phyloP scores from a whole-genome alignment of 92 coral and sea anemone species.

The Paragorgia papillata region DNA sequence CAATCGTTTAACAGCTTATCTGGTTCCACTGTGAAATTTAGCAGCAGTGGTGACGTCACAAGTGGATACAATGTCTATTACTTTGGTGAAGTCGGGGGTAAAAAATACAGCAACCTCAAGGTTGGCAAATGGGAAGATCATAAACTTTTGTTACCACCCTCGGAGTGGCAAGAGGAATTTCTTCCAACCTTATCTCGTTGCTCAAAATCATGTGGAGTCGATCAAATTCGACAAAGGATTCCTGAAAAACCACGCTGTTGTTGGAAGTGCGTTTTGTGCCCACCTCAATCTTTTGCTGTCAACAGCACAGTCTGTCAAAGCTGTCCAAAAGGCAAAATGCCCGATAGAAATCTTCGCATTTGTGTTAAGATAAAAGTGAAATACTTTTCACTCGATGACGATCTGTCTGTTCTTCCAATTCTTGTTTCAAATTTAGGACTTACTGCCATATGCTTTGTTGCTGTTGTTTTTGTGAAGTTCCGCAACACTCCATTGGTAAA shows the following conservation, averaged over 20 bases:
- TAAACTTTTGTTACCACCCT: constrained; percentile 7
- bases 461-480: not conserved
- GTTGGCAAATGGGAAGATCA: constrained; percentile 47
- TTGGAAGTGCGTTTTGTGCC: constrained; percentile 11
- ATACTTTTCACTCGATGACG: constrained; percentile 29
- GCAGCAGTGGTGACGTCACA: constrained; percentile 37
- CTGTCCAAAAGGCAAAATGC: constrained; percentile 62
- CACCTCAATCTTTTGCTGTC: not conserved
- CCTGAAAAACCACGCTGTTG: constrained; percentile 2
- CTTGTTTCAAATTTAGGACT: constrained; percentile 59
- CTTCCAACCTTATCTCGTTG: not conserved
- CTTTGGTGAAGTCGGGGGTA: constrained; percentile 1
- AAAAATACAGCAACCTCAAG: constrained; percentile 1
- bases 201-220: not conserved
- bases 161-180: not conserved
- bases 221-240: not conserved
- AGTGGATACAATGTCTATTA: constrained; percentile 36
- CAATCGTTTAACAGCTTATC: constrained; percentile 38
- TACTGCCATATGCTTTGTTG: constrained; percentile 40
- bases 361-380: constrained; percentile 66
- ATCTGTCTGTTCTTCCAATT: constrained; percentile 42
- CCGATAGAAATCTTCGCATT: constrained; percentile 54
- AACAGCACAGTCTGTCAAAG: constrained; percentile 60
- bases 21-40: constrained; percentile 35
- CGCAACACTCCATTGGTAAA: constrained; percentile 13